These are phyloP conservation scores for Myrmecobius fasciatus DNA, from an alignment of 2,113 vertebrate species.

Conservation along the genomic window DNA sequence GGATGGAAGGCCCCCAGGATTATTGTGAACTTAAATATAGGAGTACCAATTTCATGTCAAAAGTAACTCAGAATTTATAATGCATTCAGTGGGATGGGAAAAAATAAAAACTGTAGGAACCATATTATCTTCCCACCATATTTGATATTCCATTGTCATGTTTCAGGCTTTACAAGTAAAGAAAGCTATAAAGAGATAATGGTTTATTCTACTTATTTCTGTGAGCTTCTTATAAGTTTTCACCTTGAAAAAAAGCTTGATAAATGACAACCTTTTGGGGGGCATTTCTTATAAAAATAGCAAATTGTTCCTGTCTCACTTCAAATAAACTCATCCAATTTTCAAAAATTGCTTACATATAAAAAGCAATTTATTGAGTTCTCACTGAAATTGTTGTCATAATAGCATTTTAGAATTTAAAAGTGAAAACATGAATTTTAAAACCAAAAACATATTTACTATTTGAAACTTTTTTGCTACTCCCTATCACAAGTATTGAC, in stretches of 20 bases:
- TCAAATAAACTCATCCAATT: neutral
- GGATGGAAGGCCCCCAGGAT: neutral
- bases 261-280: neutral
- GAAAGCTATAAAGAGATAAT: neutral
- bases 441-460: neutral
- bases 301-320: constrained; percentile 19
- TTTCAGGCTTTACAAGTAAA: neutral
- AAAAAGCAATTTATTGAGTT: neutral
- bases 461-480: neutral
- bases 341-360: neutral
- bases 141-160: neutral
- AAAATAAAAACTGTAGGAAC: neutral
- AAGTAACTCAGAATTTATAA: neutral
- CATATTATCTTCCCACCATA: neutral
- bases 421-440: neutral
- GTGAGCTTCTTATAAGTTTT: neutral
- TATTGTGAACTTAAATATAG: neutral
- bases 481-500: neutral
- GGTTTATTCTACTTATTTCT: neutral
- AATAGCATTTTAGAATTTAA: neutral
- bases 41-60: neutral
- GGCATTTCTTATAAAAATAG: neutral
- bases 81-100: neutral
- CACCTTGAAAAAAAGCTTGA: neutral
- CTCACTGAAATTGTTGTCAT: neutral